These are phyloP conservation scores for Schizopygopsis pylzovi DNA, from an alignment of 2,797 vertebrate genomes.

Conservation along the genomic window DNA sequence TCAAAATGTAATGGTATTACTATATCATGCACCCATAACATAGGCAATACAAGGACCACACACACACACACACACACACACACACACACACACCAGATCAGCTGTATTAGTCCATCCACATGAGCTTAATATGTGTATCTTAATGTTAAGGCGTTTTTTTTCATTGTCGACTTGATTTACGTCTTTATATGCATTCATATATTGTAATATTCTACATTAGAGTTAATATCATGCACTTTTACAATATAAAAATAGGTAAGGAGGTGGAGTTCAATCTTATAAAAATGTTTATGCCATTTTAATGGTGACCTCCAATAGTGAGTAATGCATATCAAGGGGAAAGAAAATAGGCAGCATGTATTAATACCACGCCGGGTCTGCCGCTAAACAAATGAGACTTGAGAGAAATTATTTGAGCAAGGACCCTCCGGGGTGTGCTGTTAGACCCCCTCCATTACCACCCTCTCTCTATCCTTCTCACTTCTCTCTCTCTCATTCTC, in stretches of 20 bases:
- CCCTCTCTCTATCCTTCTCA: not conserved
- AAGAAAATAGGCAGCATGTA: slow-evolving; percentile 48
- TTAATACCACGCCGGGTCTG: slow-evolving; percentile 47
- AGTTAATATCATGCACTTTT: slow-evolving; percentile 5
- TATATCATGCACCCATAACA: too few species aligned
- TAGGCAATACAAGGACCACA: too few species aligned
- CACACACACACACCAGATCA: not conserved
- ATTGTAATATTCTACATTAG: not conserved
- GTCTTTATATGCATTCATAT: not conserved
- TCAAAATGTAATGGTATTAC: too few species aligned
- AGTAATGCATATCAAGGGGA: slow-evolving; percentile 37
- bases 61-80: not conserved
- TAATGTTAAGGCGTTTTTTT: not conserved
- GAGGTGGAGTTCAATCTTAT: not conserved
- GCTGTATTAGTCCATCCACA: not conserved
- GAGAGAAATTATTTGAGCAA: slow-evolving; percentile 53
- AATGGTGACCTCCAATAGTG: slow-evolving; percentile 49
- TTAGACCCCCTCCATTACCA: slow-evolving; percentile 12
- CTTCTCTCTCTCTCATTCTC: not conserved
- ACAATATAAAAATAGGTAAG: not conserved
- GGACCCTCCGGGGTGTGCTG: slow-evolving; percentile 44
- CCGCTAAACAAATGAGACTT: slow-evolving; percentile 53
- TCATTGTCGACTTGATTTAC: not conserved
- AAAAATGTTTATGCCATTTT: slow-evolving; percentile 29
- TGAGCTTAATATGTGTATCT: not conserved